Base-by-base conservation (phyloP, 2,113 vertebrate species). In the Heterochromis multidens region DNA sequence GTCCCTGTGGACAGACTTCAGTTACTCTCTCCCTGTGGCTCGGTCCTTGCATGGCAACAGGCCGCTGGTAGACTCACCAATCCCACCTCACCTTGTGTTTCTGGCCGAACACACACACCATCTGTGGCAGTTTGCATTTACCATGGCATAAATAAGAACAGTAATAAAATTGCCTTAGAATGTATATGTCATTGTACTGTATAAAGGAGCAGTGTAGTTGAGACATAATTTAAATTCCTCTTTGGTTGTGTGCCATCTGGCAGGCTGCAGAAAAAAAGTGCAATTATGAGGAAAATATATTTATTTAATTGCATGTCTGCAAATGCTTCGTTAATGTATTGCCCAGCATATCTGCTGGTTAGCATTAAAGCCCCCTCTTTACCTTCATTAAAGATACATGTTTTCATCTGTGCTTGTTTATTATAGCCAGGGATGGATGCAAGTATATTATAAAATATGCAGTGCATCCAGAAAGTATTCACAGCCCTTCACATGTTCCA, bases 111-210 rank as follows among this genome's bases (percentile, higher is more conserved):
- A 89, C 77, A 29, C 85, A 40, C 37, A 60, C 90, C 87, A 85
- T 89, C 90, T 92, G 92, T 89, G 87, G 86, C 85, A 85, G 81
- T 81, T 72, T 77, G 61, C 87, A 37, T 56, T 79, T 86, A 77
- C 80, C 54, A 31, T 46, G 33, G 80, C 7, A 13, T 19, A 52
- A 70, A 88, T 60, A 35, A 62, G 67, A 74, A 58, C 82, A 61
- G 56, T n/a, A 62, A 81, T 74, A 83, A 19, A 72, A 82, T 57
- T 17, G 58, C 43, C 65, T 74, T 31, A 46, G 37, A 27, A n/a
- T 59, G 29, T 87, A 9, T 62, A 31, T 86, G 81, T 87, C n/a
- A 72, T n/a, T 19, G 31, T 31, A 25, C 46, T 57, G n/a, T 77
- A 31, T 19, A 80, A 27, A 58, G 35, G 31, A 88, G 46, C 29